These are phyloP conservation scores for Sciurus carolinensis DNA, from an alignment of 2,797 vertebrate species.

Conservation along the genomic window DNA sequence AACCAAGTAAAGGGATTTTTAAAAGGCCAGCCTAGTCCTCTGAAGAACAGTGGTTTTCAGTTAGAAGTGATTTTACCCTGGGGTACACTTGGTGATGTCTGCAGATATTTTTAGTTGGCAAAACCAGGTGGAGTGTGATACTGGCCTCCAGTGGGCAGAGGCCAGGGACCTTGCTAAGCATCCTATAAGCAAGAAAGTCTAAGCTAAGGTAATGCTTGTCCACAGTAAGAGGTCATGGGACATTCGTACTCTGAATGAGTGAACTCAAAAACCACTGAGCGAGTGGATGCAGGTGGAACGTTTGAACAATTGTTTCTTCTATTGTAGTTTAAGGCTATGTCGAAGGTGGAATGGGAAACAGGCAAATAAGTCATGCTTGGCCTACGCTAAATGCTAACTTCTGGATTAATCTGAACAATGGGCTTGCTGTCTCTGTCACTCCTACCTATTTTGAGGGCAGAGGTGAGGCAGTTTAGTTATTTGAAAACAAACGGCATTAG, in stretches of 20 bases:
- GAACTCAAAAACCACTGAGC: too few species aligned
- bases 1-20: background rate
- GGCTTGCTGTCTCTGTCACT: too few species aligned
- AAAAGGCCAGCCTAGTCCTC: background rate
- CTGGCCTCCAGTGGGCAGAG: too few species aligned
- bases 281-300: too few species aligned
- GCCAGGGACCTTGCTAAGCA: background rate
- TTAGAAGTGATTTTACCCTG: background rate
- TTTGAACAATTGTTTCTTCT: too few species aligned
- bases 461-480: background rate
- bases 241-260: too few species aligned
- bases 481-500: background rate
- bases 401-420: background rate
- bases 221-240: background rate
- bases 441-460: background rate
- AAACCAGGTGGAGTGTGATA: rapidly evolving
- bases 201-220: background rate
- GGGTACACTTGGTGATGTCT: background rate
- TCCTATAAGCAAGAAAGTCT: background rate
- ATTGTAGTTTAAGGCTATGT: too few species aligned
- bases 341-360: background rate
- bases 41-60: background rate
- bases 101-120: background rate
- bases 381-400: background rate
- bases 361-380: background rate